phyloP scores from a whole-genome alignment of 1,140 invertebrate genomes.

The Polypedilum pembai region DNA sequence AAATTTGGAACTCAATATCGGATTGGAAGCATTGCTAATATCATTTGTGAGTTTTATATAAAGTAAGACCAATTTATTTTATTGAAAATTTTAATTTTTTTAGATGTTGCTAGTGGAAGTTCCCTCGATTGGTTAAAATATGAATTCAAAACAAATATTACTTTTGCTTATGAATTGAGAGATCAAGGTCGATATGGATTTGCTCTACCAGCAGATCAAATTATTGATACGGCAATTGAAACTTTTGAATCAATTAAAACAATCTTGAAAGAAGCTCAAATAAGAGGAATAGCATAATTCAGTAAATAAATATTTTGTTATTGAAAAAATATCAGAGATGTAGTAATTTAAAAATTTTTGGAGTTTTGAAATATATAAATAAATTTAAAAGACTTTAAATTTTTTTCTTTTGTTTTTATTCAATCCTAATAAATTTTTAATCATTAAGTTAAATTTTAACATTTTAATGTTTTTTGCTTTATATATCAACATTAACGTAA shows the following conservation, averaged over 20 bases:
- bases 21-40: constrained; percentile 48
- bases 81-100: constrained; percentile 33
- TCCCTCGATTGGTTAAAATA: constrained; percentile 69
- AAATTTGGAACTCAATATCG: constrained; percentile 49
- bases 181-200: constrained; percentile 69
- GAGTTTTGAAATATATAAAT: no score
- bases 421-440: no score
- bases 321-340: no score
- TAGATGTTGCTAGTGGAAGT: constrained; percentile 47
- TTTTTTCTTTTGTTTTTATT: no score
- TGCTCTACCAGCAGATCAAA: constrained; percentile 63
- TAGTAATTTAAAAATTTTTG: no score
- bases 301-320: no score
- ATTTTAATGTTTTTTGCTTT: no score
- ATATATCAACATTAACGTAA: no score
- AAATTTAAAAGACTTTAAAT: no score
- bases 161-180: constrained; percentile 58
- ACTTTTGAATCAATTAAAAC: constrained; percentile 56
- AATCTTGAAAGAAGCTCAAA: constrained; percentile 44
- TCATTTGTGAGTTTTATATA: constrained; percentile 45
- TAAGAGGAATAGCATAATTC: background rate
- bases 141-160: constrained; percentile 54
- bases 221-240: constrained; percentile 64
- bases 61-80: constrained; percentile 26
- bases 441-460: no score